Evolutionary conservation across 1,140 invertebrate genomes (phyloP), one percentile per base, ranked within the genome.

Genomic region (Parapsyche elsis): DNA sequence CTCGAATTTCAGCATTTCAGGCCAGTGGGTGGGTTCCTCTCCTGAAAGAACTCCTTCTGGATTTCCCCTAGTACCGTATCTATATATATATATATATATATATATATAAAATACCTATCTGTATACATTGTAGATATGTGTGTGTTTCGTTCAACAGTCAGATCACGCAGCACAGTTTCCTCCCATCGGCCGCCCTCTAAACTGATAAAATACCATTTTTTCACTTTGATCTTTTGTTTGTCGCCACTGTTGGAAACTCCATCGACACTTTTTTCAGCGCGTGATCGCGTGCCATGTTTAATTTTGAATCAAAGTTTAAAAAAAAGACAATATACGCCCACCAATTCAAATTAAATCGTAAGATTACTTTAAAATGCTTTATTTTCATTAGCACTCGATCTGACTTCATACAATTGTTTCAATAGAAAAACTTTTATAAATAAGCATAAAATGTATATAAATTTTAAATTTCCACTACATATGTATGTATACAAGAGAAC

Each of bases 151-250:
- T 26, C 64, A 45, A 38, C 71, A 73, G 45, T 49, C 71, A 21
- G 24, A 73, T 30, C 71, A 73, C 71, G 71, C 64, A 67, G n/a
- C 64, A 9, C 64, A 26, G 64, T 67, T 67, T 67, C 64, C 64
- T 67, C 21, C 64, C 64, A 67, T 67, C 21, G 57, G 57, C 21
- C 57, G 57, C 21, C 57, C 57, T 61, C 64, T 67, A 67, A 67
- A 67, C 64, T 67, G 64, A 67, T 67, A 67, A 67, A 67, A 67
- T 67, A 67, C 64, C 24, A 9, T 24, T 10, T 67, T 67, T 30
- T 67, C 19, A 67, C 64, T 67, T 67, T 67, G 24, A 67, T 67
- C 64, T 67, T 67, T 67, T 67, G 21, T 67, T 67, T 67, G 64
- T 26, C 7, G 21, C 64, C 23, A 67, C 64, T 24, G 64, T 23